phyloP scores from a whole-genome alignment of 2,888 invertebrate species.

The Aromia moschata region DNA sequence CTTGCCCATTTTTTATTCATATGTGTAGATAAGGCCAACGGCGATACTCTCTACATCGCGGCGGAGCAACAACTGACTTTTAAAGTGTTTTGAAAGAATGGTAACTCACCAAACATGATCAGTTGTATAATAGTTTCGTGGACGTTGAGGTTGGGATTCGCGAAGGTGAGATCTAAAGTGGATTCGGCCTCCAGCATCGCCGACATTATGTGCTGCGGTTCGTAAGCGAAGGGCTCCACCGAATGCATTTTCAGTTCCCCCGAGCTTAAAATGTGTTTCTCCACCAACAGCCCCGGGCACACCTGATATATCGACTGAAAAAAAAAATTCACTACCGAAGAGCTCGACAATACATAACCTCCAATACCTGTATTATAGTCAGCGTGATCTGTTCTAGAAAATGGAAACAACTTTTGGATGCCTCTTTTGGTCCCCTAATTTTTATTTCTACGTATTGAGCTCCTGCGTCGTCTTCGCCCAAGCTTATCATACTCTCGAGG shows the following conservation, averaged over 20 bases:
- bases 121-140: slow-evolving; percentile 68
- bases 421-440: slow-evolving; percentile 71
- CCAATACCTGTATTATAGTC: slow-evolving; percentile 68
- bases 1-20: too few species aligned
- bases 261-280: slow-evolving; percentile 73
- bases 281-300: slow-evolving; percentile 74
- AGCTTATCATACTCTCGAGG: slow-evolving; percentile 74
- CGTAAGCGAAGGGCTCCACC: slow-evolving; percentile 59
- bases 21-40: too few species aligned
- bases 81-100: too few species aligned
- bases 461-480: slow-evolving; percentile 65
- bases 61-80: too few species aligned
- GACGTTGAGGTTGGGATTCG: slow-evolving; percentile 63
- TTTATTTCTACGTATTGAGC: slow-evolving; percentile 71
- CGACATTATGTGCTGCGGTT: slow-evolving; percentile 58
- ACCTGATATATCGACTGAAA: slow-evolving; percentile 70
- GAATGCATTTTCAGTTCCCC: slow-evolving; percentile 65
- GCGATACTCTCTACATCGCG: too few species aligned
- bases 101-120: slow-evolving; percentile 66
- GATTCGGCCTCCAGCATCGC: slow-evolving; percentile 62
- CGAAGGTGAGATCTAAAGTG: slow-evolving; percentile 61
- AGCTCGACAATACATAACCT: not conserved
- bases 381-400: slow-evolving; percentile 74
- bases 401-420: slow-evolving; percentile 70
- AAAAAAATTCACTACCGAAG: slow-evolving; percentile 5